Evolutionary conservation across 2,797 vertebrate species (phyloP).

Genomic region (Thamnophis elegans): DNA sequence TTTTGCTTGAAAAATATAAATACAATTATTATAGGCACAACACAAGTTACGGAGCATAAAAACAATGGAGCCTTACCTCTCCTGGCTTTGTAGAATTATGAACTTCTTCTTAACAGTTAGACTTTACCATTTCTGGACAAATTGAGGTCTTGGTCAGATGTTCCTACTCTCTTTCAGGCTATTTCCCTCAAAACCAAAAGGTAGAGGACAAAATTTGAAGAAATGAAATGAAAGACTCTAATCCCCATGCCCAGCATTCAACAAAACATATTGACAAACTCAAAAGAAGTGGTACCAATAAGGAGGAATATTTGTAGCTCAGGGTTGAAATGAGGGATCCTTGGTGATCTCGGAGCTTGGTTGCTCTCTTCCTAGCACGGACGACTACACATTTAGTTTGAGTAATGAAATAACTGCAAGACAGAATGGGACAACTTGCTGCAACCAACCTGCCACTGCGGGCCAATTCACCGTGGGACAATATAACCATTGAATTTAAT

Average conservation of each 20-base stretch:
- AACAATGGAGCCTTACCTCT: not conserved
- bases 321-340: not conserved
- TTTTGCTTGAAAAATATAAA: not conserved
- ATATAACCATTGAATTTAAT: too few species aligned
- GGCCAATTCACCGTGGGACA: too few species aligned
- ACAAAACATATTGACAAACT: not conserved
- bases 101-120: not conserved
- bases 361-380: not conserved
- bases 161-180: not conserved
- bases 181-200: not conserved
- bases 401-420: not conserved
- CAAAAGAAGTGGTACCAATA: not conserved
- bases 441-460: too few species aligned
- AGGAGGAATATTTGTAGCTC: not conserved
- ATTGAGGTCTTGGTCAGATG: not conserved
- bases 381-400: not conserved
- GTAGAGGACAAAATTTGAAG: not conserved
- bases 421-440: too few species aligned
- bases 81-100: not conserved
- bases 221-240: not conserved
- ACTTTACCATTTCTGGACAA: not conserved
- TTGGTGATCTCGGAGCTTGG: not conserved
- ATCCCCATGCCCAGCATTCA: not conserved
- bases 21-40: not conserved
- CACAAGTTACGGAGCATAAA: not conserved